A percentile compares a stretch with the other conserved stretches of the same genome.
phyloP scores from a whole-genome alignment of 64 coral and sea anemone species.

The Porites lutea region DNA sequence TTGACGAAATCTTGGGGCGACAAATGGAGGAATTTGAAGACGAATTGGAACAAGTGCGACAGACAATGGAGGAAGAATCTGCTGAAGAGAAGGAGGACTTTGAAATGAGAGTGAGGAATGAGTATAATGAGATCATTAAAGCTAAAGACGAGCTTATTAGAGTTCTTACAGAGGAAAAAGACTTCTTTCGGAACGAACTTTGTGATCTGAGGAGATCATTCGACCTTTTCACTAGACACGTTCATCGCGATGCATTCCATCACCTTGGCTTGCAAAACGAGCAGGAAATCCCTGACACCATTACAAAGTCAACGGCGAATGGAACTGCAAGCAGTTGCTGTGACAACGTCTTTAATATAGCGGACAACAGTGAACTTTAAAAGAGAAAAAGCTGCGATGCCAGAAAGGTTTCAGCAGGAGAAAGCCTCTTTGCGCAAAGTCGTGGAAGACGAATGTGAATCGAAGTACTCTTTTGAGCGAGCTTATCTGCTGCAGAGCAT shows the following conservation, averaged over 20 bases:
- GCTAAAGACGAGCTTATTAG: too few species aligned
- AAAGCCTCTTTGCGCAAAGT: constrained; percentile 42
- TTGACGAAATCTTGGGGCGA: constrained; percentile 18
- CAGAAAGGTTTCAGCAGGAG: constrained; percentile 53
- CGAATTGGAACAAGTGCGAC: constrained; percentile 21
- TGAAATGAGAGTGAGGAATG: constrained; percentile 11
- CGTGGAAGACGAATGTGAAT: constrained; percentile 50
- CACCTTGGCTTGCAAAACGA: not conserved
- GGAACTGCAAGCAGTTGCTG: not conserved
- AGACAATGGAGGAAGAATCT: constrained; percentile 31
- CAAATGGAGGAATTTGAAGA: constrained; percentile 36
- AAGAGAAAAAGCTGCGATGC: constrained; percentile 58
- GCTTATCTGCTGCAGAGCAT: constrained; percentile 46
- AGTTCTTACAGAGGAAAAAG: too few species aligned
- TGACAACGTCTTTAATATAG: not conserved
- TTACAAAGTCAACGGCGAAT: not conserved
- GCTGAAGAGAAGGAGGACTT: constrained; percentile 36
- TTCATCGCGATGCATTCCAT: constrained; percentile 1
- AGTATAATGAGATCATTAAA: too few species aligned
- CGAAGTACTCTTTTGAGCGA: constrained; percentile 33
- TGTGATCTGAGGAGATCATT: too few species aligned
- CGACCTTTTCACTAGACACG: too few species aligned
- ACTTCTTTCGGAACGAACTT: too few species aligned
- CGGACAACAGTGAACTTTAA: constrained; percentile 16
- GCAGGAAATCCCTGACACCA: not conserved